Evolutionary conservation across 2,888 invertebrate species (phyloP).

Genomic region (Amblyjoppa proteus): DNA sequence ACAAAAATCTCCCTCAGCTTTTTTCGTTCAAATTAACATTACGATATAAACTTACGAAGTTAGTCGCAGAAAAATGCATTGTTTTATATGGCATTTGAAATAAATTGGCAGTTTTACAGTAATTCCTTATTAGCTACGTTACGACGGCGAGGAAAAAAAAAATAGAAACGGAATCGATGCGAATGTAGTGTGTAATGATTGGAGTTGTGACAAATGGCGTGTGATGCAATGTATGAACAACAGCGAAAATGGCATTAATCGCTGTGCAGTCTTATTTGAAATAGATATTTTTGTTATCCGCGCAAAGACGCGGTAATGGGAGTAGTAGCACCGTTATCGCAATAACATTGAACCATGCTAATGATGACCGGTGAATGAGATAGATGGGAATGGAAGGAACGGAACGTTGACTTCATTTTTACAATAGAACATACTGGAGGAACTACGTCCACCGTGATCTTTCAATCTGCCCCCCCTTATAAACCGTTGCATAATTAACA

Average conservation of each 20-base stretch:
- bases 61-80: constrained; percentile 76
- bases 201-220: constrained; percentile 65
- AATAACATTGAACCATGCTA: constrained; percentile 63
- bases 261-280: constrained; percentile 82
- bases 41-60: constrained; percentile 72
- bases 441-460: constrained; percentile 68
- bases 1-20: constrained; percentile 45
- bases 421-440: constrained; percentile 63
- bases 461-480: constrained; percentile 68
- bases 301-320: constrained; percentile 51
- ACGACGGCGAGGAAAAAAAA: constrained; percentile 27
- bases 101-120: constrained; percentile 80
- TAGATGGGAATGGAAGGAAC: constrained; percentile 69
- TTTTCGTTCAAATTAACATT: constrained; percentile 47
- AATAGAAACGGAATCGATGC: constrained; percentile 42
- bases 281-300: constrained; percentile 53
- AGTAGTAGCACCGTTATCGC: constrained; percentile 67
- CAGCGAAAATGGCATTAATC: constrained; percentile 73
- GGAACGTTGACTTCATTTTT: constrained; percentile 68
- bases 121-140: constrained; percentile 67
- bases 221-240: constrained; percentile 72
- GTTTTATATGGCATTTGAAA: constrained; percentile 79
- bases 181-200: constrained; percentile 45
- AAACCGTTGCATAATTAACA: constrained; percentile 79
- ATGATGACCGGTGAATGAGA: constrained; percentile 62